These are phyloP conservation scores for Steinernema feltiae DNA, from an alignment of 1,140 invertebrate genomes.

Conservation along the genomic window DNA sequence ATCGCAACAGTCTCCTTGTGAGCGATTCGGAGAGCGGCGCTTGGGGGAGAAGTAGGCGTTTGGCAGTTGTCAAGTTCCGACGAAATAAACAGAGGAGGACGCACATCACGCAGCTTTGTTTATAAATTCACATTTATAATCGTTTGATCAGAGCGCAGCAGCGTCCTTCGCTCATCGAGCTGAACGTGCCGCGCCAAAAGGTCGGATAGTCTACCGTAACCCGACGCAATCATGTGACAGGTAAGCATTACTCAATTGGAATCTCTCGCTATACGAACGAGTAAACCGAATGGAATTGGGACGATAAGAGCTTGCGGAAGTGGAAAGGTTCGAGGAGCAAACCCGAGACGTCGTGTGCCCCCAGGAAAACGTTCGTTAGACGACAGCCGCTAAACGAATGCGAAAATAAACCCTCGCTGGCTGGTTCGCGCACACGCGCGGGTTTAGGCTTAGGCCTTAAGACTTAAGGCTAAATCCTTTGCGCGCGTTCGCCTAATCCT, in stretches of 20 bases:
- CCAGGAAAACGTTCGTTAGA: too few relatives aligned
- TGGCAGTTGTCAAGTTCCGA: not conserved
- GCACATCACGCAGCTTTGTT: not conserved
- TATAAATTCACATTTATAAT: too few relatives aligned
- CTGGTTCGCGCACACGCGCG: constrained; percentile 10
- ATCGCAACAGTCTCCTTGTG: not conserved
- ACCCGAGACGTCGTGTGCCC: not conserved
- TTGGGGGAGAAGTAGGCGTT: not conserved
- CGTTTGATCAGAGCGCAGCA: not conserved
- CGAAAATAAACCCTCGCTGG: constrained; percentile 11
- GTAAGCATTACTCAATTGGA: too few relatives aligned
- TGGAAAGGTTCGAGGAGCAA: not conserved
- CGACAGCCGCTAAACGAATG: not conserved
- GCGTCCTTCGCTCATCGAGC: too few relatives aligned
- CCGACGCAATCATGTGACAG: too few relatives aligned
- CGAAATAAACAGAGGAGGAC: not conserved
- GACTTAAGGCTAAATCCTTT: constrained; percentile 11
- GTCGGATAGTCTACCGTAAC: too few relatives aligned
- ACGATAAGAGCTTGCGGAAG: not conserved
- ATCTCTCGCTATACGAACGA: too few relatives aligned
- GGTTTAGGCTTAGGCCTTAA: constrained; percentile 15
- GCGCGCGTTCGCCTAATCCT: constrained; percentile 14
- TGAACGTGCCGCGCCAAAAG: too few relatives aligned
- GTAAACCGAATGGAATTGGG: not conserved
- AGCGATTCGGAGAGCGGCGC: not conserved